Conservation (phyloP, 2,113 vertebrate genomes). For the Nettapus auritus region DNA sequence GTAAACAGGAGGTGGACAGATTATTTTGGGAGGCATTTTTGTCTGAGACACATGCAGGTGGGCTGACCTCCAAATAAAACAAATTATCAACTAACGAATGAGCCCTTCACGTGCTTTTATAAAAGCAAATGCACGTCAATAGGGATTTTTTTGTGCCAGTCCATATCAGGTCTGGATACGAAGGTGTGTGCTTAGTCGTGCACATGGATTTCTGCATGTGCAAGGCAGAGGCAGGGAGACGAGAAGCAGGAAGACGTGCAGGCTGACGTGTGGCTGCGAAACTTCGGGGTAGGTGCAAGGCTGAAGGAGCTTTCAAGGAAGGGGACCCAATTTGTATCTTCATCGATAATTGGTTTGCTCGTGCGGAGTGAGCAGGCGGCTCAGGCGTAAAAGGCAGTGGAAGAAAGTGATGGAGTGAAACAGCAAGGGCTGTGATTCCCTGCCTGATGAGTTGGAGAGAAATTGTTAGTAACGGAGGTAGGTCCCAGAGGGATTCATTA, state of each 20-base stretch:
- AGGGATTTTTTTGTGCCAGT: background rate
- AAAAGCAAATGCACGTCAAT: background rate
- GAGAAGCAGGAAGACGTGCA: background rate
- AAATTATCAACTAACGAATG: background rate
- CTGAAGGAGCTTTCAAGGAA: slow-evolving; percentile 72
- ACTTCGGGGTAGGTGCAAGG: slow-evolving; percentile 6
- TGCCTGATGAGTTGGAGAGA: slow-evolving; percentile 77
- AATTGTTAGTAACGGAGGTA: slow-evolving; percentile 74
- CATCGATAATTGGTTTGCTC: slow-evolving; percentile 80
- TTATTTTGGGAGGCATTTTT: background rate
- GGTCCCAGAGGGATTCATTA: slow-evolving; percentile 85
- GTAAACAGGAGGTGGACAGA: background rate
- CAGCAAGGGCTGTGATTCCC: slow-evolving; percentile 65
- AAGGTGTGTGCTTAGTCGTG: background rate
- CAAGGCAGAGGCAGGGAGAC: background rate
- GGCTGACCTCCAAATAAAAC: background rate
- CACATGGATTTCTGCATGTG: fast-evolving
- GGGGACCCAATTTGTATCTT: slow-evolving; percentile 69
- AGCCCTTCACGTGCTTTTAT: background rate
- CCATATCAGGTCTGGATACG: background rate
- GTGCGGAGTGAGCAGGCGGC: slow-evolving; percentile 56
- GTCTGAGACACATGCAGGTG: background rate
- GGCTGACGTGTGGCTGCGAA: background rate
- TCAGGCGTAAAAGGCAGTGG: slow-evolving; percentile 63
- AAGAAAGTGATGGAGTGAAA: slow-evolving; percentile 70